These are phyloP conservation scores for Artemia sinica DNA, from an alignment of 2,888 invertebrate genomes.

Conservation along the genomic window DNA sequence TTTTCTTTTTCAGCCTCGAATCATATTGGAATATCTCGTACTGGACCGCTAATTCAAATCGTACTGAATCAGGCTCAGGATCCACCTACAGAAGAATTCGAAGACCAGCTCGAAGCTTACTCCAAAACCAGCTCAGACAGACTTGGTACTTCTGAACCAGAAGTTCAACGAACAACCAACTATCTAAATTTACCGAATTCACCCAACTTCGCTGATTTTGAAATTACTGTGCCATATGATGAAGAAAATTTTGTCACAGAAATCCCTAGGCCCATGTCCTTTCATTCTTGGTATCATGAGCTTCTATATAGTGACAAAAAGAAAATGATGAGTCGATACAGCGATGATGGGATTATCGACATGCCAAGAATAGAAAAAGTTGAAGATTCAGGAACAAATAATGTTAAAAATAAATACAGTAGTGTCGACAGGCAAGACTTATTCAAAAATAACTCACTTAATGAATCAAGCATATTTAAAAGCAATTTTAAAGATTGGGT, in stretches of 20 bases:
- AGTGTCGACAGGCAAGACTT: too few species aligned
- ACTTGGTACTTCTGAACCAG: neutral
- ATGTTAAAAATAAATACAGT: too few species aligned
- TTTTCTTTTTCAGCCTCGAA: too few species aligned
- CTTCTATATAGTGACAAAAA: neutral
- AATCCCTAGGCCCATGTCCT: neutral
- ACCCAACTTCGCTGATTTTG: neutral
- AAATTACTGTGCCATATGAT: neutral
- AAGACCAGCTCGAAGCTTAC: neutral
- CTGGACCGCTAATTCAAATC: neutral
- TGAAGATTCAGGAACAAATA: too few species aligned
- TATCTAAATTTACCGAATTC: neutral
- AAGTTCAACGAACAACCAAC: neutral
- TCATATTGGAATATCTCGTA: neutral
- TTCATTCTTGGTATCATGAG: constrained; percentile 2
- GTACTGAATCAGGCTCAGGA: neutral
- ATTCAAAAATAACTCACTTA: too few species aligned
- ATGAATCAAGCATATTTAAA: too few species aligned
- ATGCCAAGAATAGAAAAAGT: too few species aligned
- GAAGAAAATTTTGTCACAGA: neutral
- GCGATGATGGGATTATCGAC: too few species aligned
- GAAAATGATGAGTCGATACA: neutral
- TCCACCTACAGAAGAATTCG: neutral
- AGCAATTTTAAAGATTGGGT: too few species aligned
- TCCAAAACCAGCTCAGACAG: neutral